Evolutionary conservation across 1,140 invertebrate species (phyloP).

Genomic region (Proctacanthus coquilletti): DNA sequence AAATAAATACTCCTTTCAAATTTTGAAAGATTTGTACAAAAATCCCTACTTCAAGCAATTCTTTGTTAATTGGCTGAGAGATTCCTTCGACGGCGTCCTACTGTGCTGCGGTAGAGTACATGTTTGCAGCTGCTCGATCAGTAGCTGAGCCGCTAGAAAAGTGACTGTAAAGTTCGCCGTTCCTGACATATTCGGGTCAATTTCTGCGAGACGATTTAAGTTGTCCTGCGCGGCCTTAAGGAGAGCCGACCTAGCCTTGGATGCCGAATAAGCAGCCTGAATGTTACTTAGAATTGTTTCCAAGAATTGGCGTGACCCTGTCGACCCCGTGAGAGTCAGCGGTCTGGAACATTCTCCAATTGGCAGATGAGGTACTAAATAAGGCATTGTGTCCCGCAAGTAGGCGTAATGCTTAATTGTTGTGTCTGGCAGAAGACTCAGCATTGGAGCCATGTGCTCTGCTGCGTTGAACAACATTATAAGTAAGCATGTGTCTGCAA

Average conservation of each 20-base stretch:
- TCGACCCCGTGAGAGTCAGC: constrained; percentile 14
- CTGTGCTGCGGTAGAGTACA: constrained; percentile 19
- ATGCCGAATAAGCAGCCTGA: constrained; percentile 43
- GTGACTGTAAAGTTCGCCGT: constrained; percentile 73
- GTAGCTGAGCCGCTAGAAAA: constrained; percentile 54
- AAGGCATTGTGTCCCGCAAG: constrained; percentile 82
- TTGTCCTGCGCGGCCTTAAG: constrained; percentile 56
- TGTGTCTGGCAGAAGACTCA: constrained; percentile 82
- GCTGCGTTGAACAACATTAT: constrained; percentile 93
- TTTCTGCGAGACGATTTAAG: constrained; percentile 58
- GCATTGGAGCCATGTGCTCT: constrained; percentile 73
- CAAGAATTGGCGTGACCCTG: constrained; percentile 42
- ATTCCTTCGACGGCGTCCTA: constrained; percentile 23
- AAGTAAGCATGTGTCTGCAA: constrained; percentile 69
- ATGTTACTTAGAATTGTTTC: constrained; percentile 56
- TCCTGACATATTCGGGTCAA: constrained; percentile 66
- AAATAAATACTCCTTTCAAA: neutral
- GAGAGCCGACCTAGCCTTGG: constrained; percentile 33
- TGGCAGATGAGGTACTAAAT: constrained; percentile 72
- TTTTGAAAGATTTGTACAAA: no score
- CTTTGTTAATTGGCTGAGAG: constrained; percentile 40
- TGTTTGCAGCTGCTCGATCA: constrained; percentile 30
- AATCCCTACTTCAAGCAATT: constrained; percentile 51
- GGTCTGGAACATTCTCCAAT: constrained; percentile 36
- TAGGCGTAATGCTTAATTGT: constrained; percentile 87